These are phyloP conservation scores for Chamaetylas fuelleborni DNA, from an alignment of 2,113 vertebrate species.

Conservation along the genomic window DNA sequence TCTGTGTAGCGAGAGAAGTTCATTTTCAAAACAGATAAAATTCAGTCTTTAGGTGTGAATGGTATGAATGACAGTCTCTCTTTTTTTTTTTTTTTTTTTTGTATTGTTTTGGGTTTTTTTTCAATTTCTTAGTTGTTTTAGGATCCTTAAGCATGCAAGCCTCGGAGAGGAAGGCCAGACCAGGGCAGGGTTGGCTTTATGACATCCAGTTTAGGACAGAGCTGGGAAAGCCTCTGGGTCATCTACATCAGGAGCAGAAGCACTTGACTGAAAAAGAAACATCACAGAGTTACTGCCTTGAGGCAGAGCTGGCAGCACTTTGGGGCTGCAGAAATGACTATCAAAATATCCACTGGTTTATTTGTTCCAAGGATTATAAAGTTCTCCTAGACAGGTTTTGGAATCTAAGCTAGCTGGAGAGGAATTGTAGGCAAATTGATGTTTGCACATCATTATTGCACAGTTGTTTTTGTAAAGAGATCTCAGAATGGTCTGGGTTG, in stretches of 20 bases:
- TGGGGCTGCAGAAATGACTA: too few relatives aligned
- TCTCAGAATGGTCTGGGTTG: background rate
- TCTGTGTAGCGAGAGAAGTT: constrained; percentile 99
- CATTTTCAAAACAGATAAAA: constrained; percentile 96
- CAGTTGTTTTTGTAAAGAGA: background rate
- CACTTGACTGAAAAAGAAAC: constrained; percentile 82
- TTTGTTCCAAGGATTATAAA: background rate
- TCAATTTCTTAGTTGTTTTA: constrained; percentile 87
- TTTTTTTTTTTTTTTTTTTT: constrained; percentile 36
- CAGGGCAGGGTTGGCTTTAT: constrained; percentile 80
- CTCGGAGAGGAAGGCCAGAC: constrained; percentile 88
- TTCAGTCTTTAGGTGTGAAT: constrained; percentile 94
- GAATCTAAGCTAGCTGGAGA: background rate
- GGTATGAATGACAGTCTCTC: constrained; percentile 94
- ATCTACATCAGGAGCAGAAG: constrained; percentile 96
- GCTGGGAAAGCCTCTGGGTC: constrained; percentile 99
- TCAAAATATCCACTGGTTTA: background rate
- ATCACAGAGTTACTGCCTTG: background rate
- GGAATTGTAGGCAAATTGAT: fast-evolving
- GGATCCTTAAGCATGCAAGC: constrained; percentile 99
- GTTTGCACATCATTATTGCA: fast-evolving
- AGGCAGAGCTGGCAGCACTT: background rate
- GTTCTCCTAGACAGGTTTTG: fast-evolving
- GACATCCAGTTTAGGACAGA: constrained; percentile 87
- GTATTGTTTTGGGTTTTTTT: constrained; percentile 12